Evolutionary conservation across 2,797 vertebrate species (phyloP).

Genomic region (Sparidentex hasta): DNA sequence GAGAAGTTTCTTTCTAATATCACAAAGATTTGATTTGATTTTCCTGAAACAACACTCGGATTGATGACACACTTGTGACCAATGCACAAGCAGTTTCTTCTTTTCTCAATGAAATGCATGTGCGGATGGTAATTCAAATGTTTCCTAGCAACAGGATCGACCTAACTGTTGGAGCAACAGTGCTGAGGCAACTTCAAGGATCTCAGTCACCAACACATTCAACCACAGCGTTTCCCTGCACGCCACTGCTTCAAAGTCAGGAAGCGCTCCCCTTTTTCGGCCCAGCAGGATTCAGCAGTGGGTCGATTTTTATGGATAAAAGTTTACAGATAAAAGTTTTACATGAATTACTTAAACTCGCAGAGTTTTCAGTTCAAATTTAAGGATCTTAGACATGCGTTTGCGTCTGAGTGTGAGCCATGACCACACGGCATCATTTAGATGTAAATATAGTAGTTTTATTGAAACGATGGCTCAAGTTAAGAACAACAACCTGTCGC

Average conservation of each 20-base stretch:
- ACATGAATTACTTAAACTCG: constrained; percentile 18
- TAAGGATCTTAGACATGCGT: not conserved
- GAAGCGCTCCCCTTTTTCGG: not conserved
- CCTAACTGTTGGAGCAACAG: constrained; percentile 40
- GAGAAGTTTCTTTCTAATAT: not conserved
- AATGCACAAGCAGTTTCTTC: not conserved
- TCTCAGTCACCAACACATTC: constrained; percentile 21
- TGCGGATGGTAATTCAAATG: constrained; percentile 64
- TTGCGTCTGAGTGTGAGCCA: not conserved
- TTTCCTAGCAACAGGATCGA: constrained; percentile 72
- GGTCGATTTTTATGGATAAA: not conserved
- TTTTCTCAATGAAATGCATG: constrained; percentile 59
- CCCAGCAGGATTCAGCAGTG: constrained; percentile 6
- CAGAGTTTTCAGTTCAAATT: not conserved
- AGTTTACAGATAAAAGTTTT: constrained; percentile 19
- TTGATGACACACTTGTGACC: not conserved
- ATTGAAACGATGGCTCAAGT: not conserved
- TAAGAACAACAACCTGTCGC: constrained; percentile 42
- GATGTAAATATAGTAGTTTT: constrained; percentile 1
- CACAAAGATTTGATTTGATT: not conserved
- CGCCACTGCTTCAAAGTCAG: constrained; percentile 2
- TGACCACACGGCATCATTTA: constrained; percentile 1
- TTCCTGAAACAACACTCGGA: not conserved
- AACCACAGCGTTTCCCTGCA: constrained; percentile 15
- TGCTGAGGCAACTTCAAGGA: constrained; percentile 43